Evolutionary conservation across 1,140 invertebrate genomes (phyloP), one percentile per base, ranked within the genome.

Genomic region (Procambarus clarkii): DNA sequence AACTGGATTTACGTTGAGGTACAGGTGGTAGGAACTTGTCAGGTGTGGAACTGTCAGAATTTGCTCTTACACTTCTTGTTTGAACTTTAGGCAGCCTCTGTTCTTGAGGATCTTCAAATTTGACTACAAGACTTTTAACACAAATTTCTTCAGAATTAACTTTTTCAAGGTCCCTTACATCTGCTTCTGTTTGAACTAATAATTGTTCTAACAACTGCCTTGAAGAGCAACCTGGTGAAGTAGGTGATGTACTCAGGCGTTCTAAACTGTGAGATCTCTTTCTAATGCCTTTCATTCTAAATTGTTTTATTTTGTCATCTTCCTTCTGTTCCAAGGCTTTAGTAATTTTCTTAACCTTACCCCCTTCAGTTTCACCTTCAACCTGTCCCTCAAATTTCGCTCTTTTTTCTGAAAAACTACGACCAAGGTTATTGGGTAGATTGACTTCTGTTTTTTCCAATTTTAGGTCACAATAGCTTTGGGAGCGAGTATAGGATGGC

Each of bases 301-400:
- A 92, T 74, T 18, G 92, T 50, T 74, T 71, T 18, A 71, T 85
- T 76, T 76, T 93, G 44, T 82, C 91, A 71, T 78, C 80, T 58
- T 88, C 82, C 54, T 85, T 60, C 76, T 92, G 83, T 86, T 94
- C 94, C 3, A 94, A 79, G 86, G 93, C 93, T 92, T 93, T 92
- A 34, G 94, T 94, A 4, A 93, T 92, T 79, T 93, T 92, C 79
- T 93, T 94, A 7, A 94, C 94, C 13, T 93, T 93, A 44, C 94
- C 94, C 58, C 80, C 91, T 48, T 91, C 91, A 50, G 91, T 54
- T 60, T 93, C 92, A 54, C 44, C 34, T 85, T 92, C 92, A n/a
- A 85, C 11, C 2, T 58, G 82, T 18, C 88, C 88, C 78, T 91
- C 88, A 79, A 91, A 91, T 60, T 92, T 94, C 46, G 92, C 93